phyloP scores from a whole-genome alignment of 37 sponge, comb jelly and placozoan genomes.

The Ianthella basta region DNA sequence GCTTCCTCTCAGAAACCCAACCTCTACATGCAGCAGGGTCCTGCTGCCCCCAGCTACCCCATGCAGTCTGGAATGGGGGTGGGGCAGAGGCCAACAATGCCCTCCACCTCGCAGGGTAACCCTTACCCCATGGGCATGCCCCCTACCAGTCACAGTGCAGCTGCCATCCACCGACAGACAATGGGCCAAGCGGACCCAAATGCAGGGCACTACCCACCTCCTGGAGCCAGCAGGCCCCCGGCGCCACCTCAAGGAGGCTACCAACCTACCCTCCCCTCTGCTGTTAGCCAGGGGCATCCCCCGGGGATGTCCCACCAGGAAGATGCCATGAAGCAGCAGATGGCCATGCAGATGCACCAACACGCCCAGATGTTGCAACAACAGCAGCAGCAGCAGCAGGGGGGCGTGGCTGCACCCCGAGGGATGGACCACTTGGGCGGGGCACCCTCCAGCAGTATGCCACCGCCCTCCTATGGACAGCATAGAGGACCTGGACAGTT shows the following conservation, averaged over 20 bases:
- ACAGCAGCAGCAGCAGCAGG: constrained; percentile 29
- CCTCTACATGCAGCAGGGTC: not conserved
- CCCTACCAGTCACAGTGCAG: not conserved
- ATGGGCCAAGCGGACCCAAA: not conserved
- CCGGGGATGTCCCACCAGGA: too few relatives aligned
- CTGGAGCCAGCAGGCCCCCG: not conserved
- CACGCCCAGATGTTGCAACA: constrained; percentile 46
- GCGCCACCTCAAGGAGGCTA: not conserved
- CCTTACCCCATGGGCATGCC: constrained; percentile 16
- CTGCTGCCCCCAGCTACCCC: not conserved
- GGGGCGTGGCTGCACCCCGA: too few relatives aligned
- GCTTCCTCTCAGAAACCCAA: not conserved
- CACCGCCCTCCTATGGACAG: too few relatives aligned
- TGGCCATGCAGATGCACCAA: constrained; percentile 37
- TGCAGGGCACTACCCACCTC: constrained; percentile 11
- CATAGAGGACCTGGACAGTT: too few relatives aligned
- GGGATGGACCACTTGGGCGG: too few relatives aligned
- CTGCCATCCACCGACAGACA: not conserved
- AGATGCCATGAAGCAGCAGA: too few relatives aligned
- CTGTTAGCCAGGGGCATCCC: too few relatives aligned
- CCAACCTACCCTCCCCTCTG: not conserved
- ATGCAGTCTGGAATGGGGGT: not conserved
- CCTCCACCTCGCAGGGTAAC: not conserved
- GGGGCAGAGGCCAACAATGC: not conserved
- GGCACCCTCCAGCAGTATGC: too few relatives aligned